Evolutionary conservation across 2,113 vertebrate genomes (phyloP).

Genomic region (Lamprotornis superbus): DNA sequence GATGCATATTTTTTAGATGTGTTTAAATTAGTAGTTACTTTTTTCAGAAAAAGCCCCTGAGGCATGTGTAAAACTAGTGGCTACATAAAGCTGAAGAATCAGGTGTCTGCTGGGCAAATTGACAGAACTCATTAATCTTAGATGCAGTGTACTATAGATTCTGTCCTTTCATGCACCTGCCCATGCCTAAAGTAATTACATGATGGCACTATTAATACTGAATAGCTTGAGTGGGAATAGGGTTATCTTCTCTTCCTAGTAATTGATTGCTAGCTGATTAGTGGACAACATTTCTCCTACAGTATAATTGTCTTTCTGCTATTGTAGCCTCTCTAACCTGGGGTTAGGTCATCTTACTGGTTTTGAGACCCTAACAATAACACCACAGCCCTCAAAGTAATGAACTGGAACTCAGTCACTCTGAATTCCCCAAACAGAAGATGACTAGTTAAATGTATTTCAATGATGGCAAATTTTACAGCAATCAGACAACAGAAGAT

Average conservation of each 20-base stretch:
- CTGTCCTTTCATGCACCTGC: constrained; percentile 84
- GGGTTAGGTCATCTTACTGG: constrained; percentile 67
- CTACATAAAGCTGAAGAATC: constrained; percentile 79
- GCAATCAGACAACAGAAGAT: constrained; percentile 24
- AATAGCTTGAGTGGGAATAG: constrained; percentile 77
- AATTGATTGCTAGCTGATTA: constrained; percentile 87
- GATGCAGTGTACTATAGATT: constrained; percentile 73
- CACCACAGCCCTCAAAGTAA: constrained; percentile 66
- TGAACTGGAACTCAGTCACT: constrained; percentile 76
- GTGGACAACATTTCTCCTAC: constrained; percentile 80
- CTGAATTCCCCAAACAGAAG: constrained; percentile 67
- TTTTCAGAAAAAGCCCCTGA: constrained; percentile 45
- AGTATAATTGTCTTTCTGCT: constrained; percentile 82
- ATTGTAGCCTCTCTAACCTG: constrained; percentile 71
- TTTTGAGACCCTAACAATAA: constrained; percentile 68
- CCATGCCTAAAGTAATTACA: constrained; percentile 83
- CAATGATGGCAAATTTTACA: constrained; percentile 53
- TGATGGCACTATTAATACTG: constrained; percentile 84
- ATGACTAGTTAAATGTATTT: constrained; percentile 71
- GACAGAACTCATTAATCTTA: constrained; percentile 89
- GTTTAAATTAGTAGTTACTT: constrained; percentile 71
- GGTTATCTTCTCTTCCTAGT: constrained; percentile 81
- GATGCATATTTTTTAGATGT: constrained; percentile 38
- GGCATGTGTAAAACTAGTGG: constrained; percentile 75
- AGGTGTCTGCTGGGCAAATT: constrained; percentile 83